phyloP scores from a whole-genome alignment of 2,888 invertebrate species.

The Tetragonisca angustula region DNA sequence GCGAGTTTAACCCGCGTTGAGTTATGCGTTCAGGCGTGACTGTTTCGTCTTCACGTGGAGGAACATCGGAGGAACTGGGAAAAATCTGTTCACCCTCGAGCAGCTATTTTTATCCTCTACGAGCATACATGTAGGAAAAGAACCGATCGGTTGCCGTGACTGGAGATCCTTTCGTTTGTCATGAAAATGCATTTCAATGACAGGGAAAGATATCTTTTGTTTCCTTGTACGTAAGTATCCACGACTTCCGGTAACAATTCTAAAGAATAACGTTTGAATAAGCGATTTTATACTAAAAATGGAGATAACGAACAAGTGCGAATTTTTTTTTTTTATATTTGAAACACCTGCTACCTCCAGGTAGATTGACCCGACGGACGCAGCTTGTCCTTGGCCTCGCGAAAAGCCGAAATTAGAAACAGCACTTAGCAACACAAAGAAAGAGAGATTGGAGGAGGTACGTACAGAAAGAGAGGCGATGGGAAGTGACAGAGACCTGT shows the following conservation, averaged over 20 bases:
- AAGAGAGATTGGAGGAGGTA: conserved; percentile 3
- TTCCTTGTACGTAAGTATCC: background rate
- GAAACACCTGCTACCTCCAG: background rate
- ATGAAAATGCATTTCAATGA: background rate
- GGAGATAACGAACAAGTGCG: too few species aligned
- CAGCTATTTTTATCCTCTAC: conserved; percentile 21
- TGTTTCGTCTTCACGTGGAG: background rate
- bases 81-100: conserved; percentile 14
- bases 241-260: background rate
- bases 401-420: conserved; percentile 34
- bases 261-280: too few species aligned
- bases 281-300: too few species aligned
- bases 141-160: background rate
- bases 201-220: background rate
- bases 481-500: background rate
- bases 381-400: conserved; percentile 19
- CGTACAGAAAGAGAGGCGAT: background rate
- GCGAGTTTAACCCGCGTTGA: too few species aligned
- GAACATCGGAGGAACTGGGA: conserved; percentile 19
- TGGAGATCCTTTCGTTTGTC: background rate
- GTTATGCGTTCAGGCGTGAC: conserved; percentile 18
- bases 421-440: conserved; percentile 15
- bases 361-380: conserved; percentile 16
- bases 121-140: background rate
- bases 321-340: background rate